Conservation (phyloP, 2,888 invertebrate genomes). For the Drosophila prostipennis region DNA sequence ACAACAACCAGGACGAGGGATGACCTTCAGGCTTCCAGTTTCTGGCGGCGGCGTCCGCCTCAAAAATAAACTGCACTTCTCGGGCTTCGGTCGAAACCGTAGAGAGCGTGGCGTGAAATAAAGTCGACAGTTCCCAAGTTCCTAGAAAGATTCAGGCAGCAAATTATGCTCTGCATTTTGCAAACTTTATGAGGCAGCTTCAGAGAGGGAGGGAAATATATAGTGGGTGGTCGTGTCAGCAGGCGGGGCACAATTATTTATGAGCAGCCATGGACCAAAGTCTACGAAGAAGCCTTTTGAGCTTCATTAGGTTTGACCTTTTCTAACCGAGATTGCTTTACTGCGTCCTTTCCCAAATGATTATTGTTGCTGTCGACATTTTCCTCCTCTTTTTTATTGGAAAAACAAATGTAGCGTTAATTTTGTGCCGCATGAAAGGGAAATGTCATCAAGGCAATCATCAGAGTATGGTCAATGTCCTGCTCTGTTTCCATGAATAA, state of each 20-base stretch:
- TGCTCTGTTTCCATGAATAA: conserved; percentile 47
- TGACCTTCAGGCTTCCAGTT: conserved; percentile 53
- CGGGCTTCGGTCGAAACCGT: conserved; percentile 17
- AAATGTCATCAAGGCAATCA: conserved; percentile 61
- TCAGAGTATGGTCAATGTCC: conserved; percentile 33
- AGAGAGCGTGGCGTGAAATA: conserved; percentile 8
- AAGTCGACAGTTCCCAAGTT: conserved; percentile 41
- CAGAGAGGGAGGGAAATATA: neutral
- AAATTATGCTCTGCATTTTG: conserved; percentile 71
- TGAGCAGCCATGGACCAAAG: conserved; percentile 59
- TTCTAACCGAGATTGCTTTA: conserved; percentile 22
- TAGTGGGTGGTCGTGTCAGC: conserved; percentile 12
- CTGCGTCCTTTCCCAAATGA: conserved; percentile 25
- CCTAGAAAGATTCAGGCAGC: conserved; percentile 29
- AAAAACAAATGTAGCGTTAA: conserved; percentile 41
- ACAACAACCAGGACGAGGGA: conserved; percentile 17
- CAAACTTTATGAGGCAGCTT: conserved; percentile 36
- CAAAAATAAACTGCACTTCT: conserved; percentile 57
- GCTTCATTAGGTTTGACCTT: conserved; percentile 57
- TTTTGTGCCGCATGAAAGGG: conserved; percentile 24
- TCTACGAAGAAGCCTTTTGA: conserved; percentile 38
- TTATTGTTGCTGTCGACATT: conserved; percentile 18
- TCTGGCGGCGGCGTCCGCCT: conserved; percentile 6
- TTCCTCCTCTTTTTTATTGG: conserved; percentile 35
- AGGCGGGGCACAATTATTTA: conserved; percentile 52